Conservation (phyloP, 1,140 invertebrate species). For the Ptiloglossa arizonensis region DNA sequence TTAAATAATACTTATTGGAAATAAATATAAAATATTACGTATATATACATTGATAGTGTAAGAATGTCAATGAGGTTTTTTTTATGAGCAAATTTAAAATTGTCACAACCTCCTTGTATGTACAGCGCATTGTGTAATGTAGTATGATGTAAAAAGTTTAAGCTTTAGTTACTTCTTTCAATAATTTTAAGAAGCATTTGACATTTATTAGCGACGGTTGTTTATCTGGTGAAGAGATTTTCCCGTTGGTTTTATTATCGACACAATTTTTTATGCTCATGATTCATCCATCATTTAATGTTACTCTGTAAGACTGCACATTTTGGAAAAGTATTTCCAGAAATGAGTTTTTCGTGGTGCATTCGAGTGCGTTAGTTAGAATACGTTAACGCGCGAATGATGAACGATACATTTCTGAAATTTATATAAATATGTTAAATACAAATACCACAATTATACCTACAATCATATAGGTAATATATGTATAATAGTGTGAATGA, state of each 20-base stretch:
- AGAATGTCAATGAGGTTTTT: not conserved
- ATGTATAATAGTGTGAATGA: conserved; percentile 9
- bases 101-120: not conserved
- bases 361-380: not conserved
- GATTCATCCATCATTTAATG: not conserved
- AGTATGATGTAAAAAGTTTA: conserved; percentile 17
- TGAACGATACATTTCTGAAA: not conserved
- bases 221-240: not conserved
- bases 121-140: not conserved
- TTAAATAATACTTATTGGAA: not conserved
- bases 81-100: not conserved
- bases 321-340: not conserved
- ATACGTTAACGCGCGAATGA: not conserved
- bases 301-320: conserved; percentile 3
- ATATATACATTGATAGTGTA: not conserved
- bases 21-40: not conserved
- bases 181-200: not conserved
- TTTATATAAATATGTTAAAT: conserved; percentile 3
- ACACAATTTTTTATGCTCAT: not conserved
- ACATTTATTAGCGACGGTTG: not conserved
- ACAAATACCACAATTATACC: not conserved
- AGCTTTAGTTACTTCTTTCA: not conserved
- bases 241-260: not conserved
- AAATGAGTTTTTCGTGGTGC: not conserved
- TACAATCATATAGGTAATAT: conserved; percentile 1